Evolutionary conservation across 2,888 invertebrate species (phyloP).

Genomic region (Synanthedon formicaeformis): DNA sequence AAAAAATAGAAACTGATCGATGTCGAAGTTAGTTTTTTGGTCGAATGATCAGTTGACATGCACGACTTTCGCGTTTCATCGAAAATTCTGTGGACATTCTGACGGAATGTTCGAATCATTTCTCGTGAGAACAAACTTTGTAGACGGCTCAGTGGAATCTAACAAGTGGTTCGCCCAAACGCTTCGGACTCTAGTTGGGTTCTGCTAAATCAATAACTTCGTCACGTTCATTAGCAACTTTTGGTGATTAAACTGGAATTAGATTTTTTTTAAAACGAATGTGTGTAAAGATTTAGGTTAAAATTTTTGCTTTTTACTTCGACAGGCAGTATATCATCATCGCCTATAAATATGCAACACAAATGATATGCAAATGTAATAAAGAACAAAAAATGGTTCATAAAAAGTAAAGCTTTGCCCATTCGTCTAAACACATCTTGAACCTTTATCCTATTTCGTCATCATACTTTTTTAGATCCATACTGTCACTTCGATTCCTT

Average conservation of each 20-base stretch:
- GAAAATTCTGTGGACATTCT: slow-evolving; percentile 50
- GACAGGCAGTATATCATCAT: too few relatives aligned
- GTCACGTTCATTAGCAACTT: slow-evolving; percentile 51
- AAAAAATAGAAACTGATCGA: slow-evolving; percentile 26
- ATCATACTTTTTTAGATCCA: too few relatives aligned
- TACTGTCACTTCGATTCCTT: too few relatives aligned
- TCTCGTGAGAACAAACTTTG: slow-evolving; percentile 61
- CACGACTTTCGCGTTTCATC: slow-evolving; percentile 60
- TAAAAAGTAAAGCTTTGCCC: too few relatives aligned
- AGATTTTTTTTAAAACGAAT: too few relatives aligned
- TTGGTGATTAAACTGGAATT: slow-evolving; percentile 11
- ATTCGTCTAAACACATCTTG: too few relatives aligned
- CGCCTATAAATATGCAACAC: too few relatives aligned
- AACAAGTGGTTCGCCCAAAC: slow-evolving; percentile 49
- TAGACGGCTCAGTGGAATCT: slow-evolving; percentile 13
- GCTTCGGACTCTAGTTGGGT: slow-evolving; percentile 53
- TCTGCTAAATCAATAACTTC: slow-evolving; percentile 62
- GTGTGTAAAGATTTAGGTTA: too few relatives aligned
- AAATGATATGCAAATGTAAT: too few relatives aligned
- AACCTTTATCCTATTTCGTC: too few relatives aligned
- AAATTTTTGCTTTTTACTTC: too few relatives aligned
- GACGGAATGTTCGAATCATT: slow-evolving; percentile 51
- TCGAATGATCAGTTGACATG: slow-evolving; percentile 53
- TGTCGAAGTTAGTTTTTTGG: slow-evolving; percentile 51
- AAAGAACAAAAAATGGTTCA: too few relatives aligned